These are phyloP conservation scores for Chondrosia reniformis DNA, from an alignment of 37 sponge, comb jelly and placozoan genomes.

Conservation along the genomic window DNA sequence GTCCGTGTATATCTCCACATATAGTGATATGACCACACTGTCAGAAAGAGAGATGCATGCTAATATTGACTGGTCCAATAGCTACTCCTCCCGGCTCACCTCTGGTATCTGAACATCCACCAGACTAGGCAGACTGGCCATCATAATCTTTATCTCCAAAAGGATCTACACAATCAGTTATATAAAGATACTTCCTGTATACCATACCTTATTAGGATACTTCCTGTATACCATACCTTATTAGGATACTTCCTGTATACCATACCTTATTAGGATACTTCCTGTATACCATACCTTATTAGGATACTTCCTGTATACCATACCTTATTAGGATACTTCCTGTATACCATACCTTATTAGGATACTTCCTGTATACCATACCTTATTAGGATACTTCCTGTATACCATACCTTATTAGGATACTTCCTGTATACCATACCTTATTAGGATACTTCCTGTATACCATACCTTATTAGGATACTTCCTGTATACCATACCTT, in stretches of 20 bases:
- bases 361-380: no score
- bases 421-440: background rate
- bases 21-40: conserved; percentile 86
- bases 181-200: background rate
- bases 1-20: conserved; percentile 99
- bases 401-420: conserved; percentile 75
- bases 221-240: conserved; percentile 88
- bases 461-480: background rate
- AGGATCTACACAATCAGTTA: conserved; percentile 51
- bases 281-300: conserved; percentile 82
- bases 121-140: conserved; percentile 56
- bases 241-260: no score
- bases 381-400: conserved; percentile 89
- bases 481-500: background rate
- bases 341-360: conserved; percentile 86
- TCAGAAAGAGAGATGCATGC: background rate
- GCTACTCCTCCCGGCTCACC: no score
- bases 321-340: conserved; percentile 89
- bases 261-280: conserved; percentile 89
- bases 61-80: no score
- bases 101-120: conserved; percentile 80
- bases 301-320: no score
- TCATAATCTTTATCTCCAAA: conserved; percentile 51
- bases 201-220: conserved; percentile 81
- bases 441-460: background rate